phyloP scores from a whole-genome alignment of 2,888 invertebrate species.

The Ganaspis brasiliensis region DNA sequence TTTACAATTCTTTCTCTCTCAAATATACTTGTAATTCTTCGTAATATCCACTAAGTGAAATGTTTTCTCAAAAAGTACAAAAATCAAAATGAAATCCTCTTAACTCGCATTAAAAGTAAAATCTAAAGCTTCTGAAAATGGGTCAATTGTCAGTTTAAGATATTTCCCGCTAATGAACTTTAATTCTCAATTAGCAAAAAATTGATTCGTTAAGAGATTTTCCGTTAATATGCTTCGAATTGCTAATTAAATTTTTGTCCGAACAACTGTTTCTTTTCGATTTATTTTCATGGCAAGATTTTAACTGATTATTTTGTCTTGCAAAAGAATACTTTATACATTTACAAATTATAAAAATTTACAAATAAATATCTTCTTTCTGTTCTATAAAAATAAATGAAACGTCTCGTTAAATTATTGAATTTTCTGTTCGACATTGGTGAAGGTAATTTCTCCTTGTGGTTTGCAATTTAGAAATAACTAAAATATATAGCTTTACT shows the following conservation, averaged over 20 bases:
- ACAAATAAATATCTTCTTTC: too few species aligned
- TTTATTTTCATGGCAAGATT: conserved; percentile 40
- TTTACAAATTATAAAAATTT: too few species aligned
- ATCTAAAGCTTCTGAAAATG: not conserved
- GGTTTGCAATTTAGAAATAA: too few species aligned
- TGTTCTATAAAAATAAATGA: conserved; percentile 51
- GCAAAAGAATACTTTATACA: too few species aligned
- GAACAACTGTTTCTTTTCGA: conserved; percentile 43
- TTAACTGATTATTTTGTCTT: too few species aligned
- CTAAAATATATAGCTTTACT: too few species aligned
- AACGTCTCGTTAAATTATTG: conserved; percentile 37
- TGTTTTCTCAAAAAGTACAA: too few species aligned
- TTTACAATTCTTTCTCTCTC: too few species aligned
- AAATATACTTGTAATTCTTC: too few species aligned
- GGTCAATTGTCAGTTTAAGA: not conserved
- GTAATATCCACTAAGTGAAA: too few species aligned
- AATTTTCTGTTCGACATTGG: conserved; percentile 32
- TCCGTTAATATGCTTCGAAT: not conserved
- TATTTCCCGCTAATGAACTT: conserved; percentile 11
- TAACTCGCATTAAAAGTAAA: not conserved
- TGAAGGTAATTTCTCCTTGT: conserved; percentile 33
- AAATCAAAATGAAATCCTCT: not conserved
- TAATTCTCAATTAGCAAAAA: conserved; percentile 24
- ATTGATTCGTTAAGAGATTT: not conserved
- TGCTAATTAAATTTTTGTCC: conserved; percentile 38